Evolutionary conservation across 2,797 vertebrate species (phyloP).

Genomic region (Clarias fuscus): DNA sequence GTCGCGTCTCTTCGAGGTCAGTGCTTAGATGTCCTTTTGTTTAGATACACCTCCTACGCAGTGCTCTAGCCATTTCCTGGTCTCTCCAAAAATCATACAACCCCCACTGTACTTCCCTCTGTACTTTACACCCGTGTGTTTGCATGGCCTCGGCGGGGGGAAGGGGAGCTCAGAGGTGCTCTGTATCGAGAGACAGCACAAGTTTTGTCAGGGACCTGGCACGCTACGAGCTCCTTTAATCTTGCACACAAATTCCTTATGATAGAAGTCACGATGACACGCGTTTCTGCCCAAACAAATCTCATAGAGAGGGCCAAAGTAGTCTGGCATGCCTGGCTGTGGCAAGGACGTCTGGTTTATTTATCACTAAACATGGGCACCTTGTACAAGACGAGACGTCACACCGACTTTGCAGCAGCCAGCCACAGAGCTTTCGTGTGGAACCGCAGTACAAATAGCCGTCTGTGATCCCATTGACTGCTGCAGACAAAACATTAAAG

Average conservation of each 20-base stretch:
- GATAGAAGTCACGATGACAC: conserved; percentile 23
- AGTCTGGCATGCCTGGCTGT: not conserved
- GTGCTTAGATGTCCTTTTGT: not conserved
- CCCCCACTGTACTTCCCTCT: not conserved
- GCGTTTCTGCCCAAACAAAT: conserved; percentile 18
- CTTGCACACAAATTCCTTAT: conserved; percentile 5
- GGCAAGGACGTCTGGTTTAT: not conserved
- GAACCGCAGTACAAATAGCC: not conserved
- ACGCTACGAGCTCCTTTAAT: not conserved
- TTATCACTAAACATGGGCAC: not conserved
- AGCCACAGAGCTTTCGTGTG: not conserved
- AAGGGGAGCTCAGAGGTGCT: not conserved
- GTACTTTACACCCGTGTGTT: not conserved
- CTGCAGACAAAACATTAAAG: not conserved
- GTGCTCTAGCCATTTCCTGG: not conserved
- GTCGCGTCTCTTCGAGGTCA: not conserved
- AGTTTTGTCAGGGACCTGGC: conserved; percentile 18
- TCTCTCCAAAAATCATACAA: not conserved
- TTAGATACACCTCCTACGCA: not conserved
- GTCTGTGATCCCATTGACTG: not conserved
- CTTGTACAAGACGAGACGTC: not conserved
- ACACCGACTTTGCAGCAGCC: not conserved
- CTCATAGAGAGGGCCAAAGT: not conserved
- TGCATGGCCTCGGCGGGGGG: not conserved
- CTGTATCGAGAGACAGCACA: not conserved